Evolutionary conservation across 1,140 invertebrate species (phyloP), one percentile per base, ranked within the genome.

Genomic region (Semibalanus balanoides): DNA sequence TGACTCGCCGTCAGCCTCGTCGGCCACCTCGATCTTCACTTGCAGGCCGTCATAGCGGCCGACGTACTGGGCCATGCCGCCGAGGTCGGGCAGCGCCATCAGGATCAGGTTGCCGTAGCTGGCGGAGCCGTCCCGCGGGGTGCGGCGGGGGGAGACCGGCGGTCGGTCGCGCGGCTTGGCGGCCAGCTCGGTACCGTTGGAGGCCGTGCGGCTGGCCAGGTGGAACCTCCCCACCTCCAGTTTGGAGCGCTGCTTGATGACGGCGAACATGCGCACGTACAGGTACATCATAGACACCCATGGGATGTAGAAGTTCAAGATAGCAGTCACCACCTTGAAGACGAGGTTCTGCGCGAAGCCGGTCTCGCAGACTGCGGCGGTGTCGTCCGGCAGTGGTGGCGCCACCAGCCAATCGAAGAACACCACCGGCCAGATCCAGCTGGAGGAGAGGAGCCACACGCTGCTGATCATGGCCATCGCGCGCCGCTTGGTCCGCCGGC

Each of bases 271-370:
- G 73, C 82, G 76, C 76, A 76, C 84, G 77, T 88, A 88, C 7
- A 88, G 79, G 69, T 82, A 82, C 40, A 87, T 85, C 87, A 88
- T 88, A 5, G 87, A 79, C 27, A 84, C 79, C 73, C 87, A 83
- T 3, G 87, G 87, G 27, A 88, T 81, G 79, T 87, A 87, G 79
- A 87, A 88, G 80, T 88, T 88, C 74, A 87, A 82, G 27, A 85
- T 84, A 1, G 87, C 86, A 11, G 87, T 86, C 0, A 86, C 83
- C 9, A 87, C 81, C 79, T 83, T 81, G 76, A 83, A 83, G 30
- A 78, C 76, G 29, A 85, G 84, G 78, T 86, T 85, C 74, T 84
- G 84, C 3, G 85, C 85, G 79, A 88, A 88, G 79, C 88, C 87
- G 0, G 87, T 88, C 78, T 87, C 85, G 79, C 86, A 87, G 0